These are phyloP conservation scores for Melanotaenia nigrans DNA, from an alignment of 2,797 vertebrate genomes.

Conservation along the genomic window DNA sequence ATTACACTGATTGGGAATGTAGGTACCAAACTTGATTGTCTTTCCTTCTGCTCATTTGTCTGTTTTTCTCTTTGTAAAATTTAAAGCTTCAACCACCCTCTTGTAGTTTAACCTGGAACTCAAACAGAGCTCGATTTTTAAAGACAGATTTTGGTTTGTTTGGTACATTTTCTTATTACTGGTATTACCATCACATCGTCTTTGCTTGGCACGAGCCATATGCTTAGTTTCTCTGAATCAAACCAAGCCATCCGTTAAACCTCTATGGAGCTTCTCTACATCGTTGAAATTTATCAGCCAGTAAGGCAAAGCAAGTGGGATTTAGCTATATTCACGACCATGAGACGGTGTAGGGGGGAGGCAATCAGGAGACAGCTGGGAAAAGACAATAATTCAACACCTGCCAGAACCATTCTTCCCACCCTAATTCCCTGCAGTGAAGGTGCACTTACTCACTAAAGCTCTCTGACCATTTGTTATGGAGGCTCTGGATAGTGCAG, in stretches of 20 bases:
- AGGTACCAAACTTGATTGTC: not conserved
- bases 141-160: constrained; percentile 47
- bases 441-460: constrained; percentile 63
- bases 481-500: constrained; percentile 55
- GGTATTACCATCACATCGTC: constrained; percentile 43
- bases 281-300: constrained; percentile 48
- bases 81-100: constrained; percentile 26
- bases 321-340: constrained; percentile 50
- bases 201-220: constrained; percentile 18
- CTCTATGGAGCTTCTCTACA: constrained; percentile 48
- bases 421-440: constrained; percentile 58
- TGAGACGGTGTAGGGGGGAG: constrained; percentile 12
- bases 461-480: constrained; percentile 58
- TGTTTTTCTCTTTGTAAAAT: constrained; percentile 36
- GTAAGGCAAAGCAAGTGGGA: constrained; percentile 48
- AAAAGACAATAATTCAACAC: constrained; percentile 74
- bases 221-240: constrained; percentile 51
- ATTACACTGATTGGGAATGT: constrained; percentile 30
- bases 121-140: constrained; percentile 13
- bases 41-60: constrained; percentile 4
- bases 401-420: constrained; percentile 67
- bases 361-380: constrained; percentile 53
- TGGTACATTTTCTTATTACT: constrained; percentile 30
- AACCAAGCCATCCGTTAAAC: constrained; percentile 64
- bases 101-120: constrained; percentile 30